These are phyloP conservation scores for Sebastes vulpes DNA, from an alignment of 2,797 vertebrate species.

Conservation along the genomic window DNA sequence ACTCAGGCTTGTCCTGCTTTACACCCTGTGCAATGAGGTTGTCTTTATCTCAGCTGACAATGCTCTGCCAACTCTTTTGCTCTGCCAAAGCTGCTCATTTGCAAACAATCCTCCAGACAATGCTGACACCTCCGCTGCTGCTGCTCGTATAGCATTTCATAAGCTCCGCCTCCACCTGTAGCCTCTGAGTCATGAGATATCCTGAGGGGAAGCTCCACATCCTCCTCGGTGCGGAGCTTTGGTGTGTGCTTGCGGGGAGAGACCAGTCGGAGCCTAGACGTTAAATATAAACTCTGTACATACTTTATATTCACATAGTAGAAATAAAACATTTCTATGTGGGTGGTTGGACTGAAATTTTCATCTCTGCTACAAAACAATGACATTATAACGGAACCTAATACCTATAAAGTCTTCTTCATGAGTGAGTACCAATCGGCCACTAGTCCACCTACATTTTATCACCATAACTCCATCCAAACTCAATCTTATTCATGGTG, in stretches of 20 bases:
- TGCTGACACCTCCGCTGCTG: constrained; percentile 8
- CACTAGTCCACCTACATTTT: neutral
- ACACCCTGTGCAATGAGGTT: constrained; percentile 3
- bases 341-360: neutral
- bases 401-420: neutral
- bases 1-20: constrained; percentile 20
- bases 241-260: neutral
- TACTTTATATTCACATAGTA: neutral
- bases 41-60: constrained; percentile 21
- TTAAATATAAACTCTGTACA: neutral
- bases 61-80: neutral
- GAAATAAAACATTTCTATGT: neutral
- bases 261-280: neutral
- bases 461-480: neutral
- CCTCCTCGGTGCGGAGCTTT: neutral
- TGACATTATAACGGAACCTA: neutral
- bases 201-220: neutral
- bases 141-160: neutral
- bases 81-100: constrained; percentile 44
- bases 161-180: constrained; percentile 20
- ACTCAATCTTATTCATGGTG: neutral
- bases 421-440: neutral
- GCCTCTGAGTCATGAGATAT: neutral
- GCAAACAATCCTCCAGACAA: constrained; percentile 47
- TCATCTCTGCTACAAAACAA: neutral